Conservation (phyloP, 2,888 invertebrate genomes). For the Tenthredo distinguenda region DNA sequence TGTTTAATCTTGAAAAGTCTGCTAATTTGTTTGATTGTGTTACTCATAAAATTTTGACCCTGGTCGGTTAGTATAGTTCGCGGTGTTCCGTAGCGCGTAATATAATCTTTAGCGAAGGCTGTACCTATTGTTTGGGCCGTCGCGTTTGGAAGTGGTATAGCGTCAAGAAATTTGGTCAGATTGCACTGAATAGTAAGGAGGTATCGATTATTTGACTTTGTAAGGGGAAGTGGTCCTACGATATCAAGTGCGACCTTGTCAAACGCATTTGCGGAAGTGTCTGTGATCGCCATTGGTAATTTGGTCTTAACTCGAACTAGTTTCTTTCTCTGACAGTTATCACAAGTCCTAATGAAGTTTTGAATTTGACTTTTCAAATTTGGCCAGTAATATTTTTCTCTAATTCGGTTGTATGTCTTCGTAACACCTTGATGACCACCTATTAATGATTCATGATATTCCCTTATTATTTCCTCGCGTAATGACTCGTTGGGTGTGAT, state of each 20-base stretch:
- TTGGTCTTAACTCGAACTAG: not conserved
- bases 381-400: slow-evolving; percentile 53
- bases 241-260: slow-evolving; percentile 40
- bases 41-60: not conserved
- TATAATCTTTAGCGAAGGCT: slow-evolving; percentile 6
- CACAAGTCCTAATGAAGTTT: slow-evolving; percentile 51
- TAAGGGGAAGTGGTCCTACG: not conserved
- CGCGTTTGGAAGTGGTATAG: slow-evolving; percentile 39
- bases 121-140: slow-evolving; percentile 15
- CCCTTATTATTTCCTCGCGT: not conserved
- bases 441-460: not conserved
- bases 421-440: not conserved
- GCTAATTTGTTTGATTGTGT: not conserved
- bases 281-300: slow-evolving; percentile 50
- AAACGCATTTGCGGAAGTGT: slow-evolving; percentile 22
- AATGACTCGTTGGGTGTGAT: not conserved
- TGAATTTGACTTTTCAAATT: slow-evolving; percentile 44
- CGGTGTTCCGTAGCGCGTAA: not conserved
- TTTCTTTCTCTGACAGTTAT: slow-evolving; percentile 51
- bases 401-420: slow-evolving; percentile 9
- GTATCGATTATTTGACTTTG: not conserved
- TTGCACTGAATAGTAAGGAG: not conserved
- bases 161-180: not conserved
- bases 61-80: not conserved
- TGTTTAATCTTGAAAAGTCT: not conserved